These are phyloP conservation scores for Thinocorus orbignyianus DNA, from an alignment of 2,113 vertebrate genomes.

Conservation along the genomic window DNA sequence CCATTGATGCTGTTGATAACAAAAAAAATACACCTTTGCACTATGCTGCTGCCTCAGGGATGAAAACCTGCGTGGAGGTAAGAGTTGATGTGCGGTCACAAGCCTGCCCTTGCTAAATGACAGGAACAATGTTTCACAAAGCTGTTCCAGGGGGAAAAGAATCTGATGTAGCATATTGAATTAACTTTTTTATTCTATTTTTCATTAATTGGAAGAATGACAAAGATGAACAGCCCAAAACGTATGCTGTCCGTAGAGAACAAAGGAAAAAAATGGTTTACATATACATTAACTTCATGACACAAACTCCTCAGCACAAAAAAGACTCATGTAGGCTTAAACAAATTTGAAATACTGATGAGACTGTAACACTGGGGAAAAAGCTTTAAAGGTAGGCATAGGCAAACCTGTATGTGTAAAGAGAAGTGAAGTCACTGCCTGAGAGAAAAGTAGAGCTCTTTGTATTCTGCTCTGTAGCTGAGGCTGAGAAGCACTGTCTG, in stretches of 20 bases:
- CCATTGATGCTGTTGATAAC: constrained; percentile 91
- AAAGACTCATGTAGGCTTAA: background rate
- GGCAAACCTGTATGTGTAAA: background rate
- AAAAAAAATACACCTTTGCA: constrained; percentile 95
- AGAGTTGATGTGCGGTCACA: background rate
- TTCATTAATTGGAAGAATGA: background rate
- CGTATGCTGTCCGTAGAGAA: background rate
- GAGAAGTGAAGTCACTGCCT: background rate
- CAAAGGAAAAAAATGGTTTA: background rate
- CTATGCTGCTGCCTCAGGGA: constrained; percentile 96
- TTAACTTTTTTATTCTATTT: background rate
- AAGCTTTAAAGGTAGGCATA: background rate
- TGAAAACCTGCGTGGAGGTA: constrained; percentile 98
- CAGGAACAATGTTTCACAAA: background rate
- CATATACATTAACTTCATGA: background rate
- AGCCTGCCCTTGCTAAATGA: background rate
- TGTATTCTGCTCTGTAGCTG: background rate
- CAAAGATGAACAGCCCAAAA: background rate
- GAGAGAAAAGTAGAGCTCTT: background rate
- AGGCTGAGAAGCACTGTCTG: background rate
- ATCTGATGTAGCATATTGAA: background rate
- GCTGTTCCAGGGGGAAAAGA: background rate
- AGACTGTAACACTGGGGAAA: background rate
- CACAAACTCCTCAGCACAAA: background rate
- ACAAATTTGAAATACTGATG: background rate